Evolutionary conservation across 1,140 invertebrate genomes (phyloP).

Genomic region (Augochlora pura): DNA sequence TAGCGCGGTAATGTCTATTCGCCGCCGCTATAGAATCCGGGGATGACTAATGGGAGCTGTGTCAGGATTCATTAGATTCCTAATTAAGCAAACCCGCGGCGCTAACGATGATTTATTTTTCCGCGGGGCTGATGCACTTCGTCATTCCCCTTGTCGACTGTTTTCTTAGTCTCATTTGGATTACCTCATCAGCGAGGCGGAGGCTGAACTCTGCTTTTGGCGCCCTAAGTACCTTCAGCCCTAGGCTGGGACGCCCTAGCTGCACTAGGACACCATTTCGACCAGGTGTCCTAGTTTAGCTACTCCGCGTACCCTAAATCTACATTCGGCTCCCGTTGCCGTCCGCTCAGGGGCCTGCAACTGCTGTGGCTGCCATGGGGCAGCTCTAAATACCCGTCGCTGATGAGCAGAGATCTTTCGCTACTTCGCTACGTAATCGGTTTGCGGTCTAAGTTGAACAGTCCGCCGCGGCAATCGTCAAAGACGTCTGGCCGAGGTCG

Average conservation of each 20-base stretch:
- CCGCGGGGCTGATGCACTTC: not conserved
- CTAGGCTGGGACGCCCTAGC: too few relatives aligned
- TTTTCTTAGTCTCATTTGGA: not conserved
- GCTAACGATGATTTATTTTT: slow-evolving; percentile 41
- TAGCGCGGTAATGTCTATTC: not conserved
- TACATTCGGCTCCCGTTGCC: too few relatives aligned
- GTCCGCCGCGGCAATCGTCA: not conserved
- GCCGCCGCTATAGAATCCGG: not conserved
- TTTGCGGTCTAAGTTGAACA: not conserved
- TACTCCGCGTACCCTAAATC: too few relatives aligned
- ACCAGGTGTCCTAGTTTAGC: too few relatives aligned
- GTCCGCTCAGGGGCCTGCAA: too few relatives aligned
- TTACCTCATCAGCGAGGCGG: not conserved
- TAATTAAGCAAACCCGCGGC: not conserved
- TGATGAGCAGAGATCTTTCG: too few relatives aligned
- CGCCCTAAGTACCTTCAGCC: too few relatives aligned
- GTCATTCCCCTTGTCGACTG: not conserved
- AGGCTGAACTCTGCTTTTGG: too few relatives aligned
- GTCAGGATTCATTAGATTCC: slow-evolving; percentile 19
- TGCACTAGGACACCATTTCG: too few relatives aligned
- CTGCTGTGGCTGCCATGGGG: too few relatives aligned
- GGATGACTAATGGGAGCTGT: slow-evolving; percentile 30
- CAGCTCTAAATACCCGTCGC: too few relatives aligned
- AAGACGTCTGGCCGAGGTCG: not conserved
- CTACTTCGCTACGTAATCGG: not conserved